Base-by-base conservation (phyloP, 2,888 invertebrate genomes). In the Drosophila kanekoi region DNA sequence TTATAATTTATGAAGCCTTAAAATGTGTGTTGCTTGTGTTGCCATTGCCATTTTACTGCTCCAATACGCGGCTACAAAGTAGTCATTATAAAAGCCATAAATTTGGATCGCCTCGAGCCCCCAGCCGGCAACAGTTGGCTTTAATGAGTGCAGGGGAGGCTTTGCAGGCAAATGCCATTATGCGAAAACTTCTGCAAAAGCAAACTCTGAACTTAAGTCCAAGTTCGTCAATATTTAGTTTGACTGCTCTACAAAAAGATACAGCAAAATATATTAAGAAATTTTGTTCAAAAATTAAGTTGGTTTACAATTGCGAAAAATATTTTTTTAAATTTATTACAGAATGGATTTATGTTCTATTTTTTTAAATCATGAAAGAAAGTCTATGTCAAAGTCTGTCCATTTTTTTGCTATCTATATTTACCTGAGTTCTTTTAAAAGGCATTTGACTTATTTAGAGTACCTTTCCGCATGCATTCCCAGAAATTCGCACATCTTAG, bases 11-110 rank as follows among this genome's bases (percentile, higher is more conserved):
- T 89, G 89, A 89, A 88, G 80, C 84, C 74, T 81, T 79, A 78
- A 81, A 81, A 78, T 82, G 70, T 81, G 74, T 81, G 74, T 81
- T 77, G 70, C 70, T 70, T 60, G 73, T 75, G 72, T 67, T 81
- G 72, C 65, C 62, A 62, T 76, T 74, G 64, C 74, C 60, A 72
- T 77, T 69, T 70, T 76, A 69, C 65, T 70, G 70, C 61, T 40
- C 74, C 75, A 67, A 73, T 79, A 72, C 70, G 51, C 64, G 65
- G 72, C 79, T 45, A 75, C 84, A 87, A 86, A 89, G 89, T 86
- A 89, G 88, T 86, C 86, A 86, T 89, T 86, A 89, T 88, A 83
- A 86, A 88, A 85, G 87, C 88, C 89, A 86, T 86, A 86, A 86
- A 86, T 86, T 89, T 87, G 23, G 74, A 71, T 82, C 64, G 83